Evolutionary conservation across 2,797 vertebrate genomes (phyloP).

Genomic region (Megalops cyprinoides): DNA sequence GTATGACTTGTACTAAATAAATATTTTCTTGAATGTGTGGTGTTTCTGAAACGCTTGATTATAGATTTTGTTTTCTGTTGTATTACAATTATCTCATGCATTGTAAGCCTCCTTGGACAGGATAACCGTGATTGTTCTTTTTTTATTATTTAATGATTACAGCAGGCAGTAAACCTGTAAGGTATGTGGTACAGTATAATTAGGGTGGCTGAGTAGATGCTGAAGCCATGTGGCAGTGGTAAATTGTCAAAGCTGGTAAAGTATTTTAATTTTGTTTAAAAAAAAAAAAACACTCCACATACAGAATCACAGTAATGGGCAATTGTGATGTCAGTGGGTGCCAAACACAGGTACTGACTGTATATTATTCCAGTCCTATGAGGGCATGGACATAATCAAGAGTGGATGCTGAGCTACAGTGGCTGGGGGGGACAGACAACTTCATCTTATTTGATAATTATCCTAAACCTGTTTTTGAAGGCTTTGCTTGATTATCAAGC

Average conservation of each 20-base stretch:
- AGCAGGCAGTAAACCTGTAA: no score
- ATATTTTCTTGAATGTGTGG: background rate
- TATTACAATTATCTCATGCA: background rate
- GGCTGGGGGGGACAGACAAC: background rate
- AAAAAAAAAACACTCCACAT: no score
- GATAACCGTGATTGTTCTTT: no score
- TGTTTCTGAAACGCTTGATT: background rate
- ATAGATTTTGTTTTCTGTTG: background rate
- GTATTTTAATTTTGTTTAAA: background rate
- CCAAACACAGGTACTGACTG: no score
- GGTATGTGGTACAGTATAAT: no score
- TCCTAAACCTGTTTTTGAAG: conserved; percentile 1
- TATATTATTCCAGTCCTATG: no score
- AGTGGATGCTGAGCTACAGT: background rate
- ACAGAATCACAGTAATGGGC: no score
- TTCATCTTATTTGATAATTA: background rate
- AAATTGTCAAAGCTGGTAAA: background rate
- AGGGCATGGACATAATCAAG: background rate
- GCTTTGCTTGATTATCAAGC: background rate
- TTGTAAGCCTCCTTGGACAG: background rate
- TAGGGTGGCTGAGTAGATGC: no score
- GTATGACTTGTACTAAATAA: no score
- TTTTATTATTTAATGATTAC: no score
- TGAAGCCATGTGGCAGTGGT: no score
- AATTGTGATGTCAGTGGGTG: background rate